Evolutionary conservation across 2,888 invertebrate genomes (phyloP), one percentile per base, ranked within the genome.

Genomic region (Xanthostigma xanthostigma): DNA sequence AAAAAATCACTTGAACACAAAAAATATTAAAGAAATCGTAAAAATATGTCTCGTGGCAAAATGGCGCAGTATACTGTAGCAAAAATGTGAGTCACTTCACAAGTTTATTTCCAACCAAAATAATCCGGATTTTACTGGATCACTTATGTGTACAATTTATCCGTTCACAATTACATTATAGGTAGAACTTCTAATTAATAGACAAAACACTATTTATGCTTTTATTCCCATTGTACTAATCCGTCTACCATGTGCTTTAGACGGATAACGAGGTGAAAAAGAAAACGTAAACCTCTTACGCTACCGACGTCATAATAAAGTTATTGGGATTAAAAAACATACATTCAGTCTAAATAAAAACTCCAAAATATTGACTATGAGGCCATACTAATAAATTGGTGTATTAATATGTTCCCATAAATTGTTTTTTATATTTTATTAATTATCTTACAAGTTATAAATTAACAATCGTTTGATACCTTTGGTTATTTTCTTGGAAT

Each of bases 1-100:
- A 27, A 27, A 27, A 27, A 27, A 27, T 44, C 44, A 44, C 44
- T 45, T 45, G 27, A 45, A 36, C 14, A 37, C 13, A 11, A 45
- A 37, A 12, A 37, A 34, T 44, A 44, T 12, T 33, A 44, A 37
- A 27, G 5, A 27, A 27, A 27, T 27, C 27, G 27, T 27, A 27
- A 27, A 27, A 27, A 27, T 27, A 59, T 58, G 53, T 55, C 54
- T 56, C 56, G 55, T 60, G 55, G 59, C 61, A 61, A 61, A 60
- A 61, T 61, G 61, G 61, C 61, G 60, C 56, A 57, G 56, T 58
- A 58, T 53, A 43, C 48, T 45, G 41, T 43, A 37, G 45, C 37
- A 45, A 38, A 45, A 42, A 45, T 37, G 38, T 45, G 36, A 37
- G 38, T 27, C 45, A 45, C 33, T 42, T 27, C 11, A 45, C 37